A percentile compares a stretch with the other conserved stretches of the same genome.
Conservation (phyloP, 2,888 invertebrate species). For the Apantesis nais region DNA sequence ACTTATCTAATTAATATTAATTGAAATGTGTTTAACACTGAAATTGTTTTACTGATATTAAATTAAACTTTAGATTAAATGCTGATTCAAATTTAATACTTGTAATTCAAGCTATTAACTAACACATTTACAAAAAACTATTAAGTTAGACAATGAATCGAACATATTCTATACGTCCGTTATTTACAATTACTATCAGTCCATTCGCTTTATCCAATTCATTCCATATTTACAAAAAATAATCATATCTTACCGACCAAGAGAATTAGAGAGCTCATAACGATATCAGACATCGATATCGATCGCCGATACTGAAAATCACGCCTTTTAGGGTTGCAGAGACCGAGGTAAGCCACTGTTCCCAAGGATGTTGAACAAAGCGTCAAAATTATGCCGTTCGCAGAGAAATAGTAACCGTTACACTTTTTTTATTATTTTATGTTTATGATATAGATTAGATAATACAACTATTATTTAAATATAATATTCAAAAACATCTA, state of each 20-base stretch:
- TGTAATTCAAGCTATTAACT: conserved; percentile 7
- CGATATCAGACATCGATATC: conserved; percentile 1
- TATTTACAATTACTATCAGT: conserved; percentile 57
- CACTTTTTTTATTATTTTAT: not conserved
- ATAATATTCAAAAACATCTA: not conserved
- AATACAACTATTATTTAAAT: not conserved
- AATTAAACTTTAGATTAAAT: conserved; percentile 5
- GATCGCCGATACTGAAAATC: not conserved
- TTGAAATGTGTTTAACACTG: conserved; percentile 12
- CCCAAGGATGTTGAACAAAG: not conserved
- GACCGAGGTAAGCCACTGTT: not conserved
- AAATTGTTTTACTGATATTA: conserved; percentile 5
- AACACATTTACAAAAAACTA: conserved; percentile 17
- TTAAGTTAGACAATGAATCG: conserved; percentile 13
- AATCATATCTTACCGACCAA: conserved; percentile 21
- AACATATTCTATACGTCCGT: conserved; percentile 48
- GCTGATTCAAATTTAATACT: conserved; percentile 14
- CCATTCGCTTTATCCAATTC: conserved; percentile 35
- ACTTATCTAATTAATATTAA: conserved; percentile 6
- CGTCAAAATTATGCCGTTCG: not conserved
- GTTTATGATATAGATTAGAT: not conserved
- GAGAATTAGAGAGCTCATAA: conserved; percentile 51
- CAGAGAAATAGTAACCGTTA: not conserved
- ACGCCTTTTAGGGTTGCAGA: not conserved
- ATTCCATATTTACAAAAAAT: conserved; percentile 48